Conservation (phyloP, 2,888 invertebrate species). For the Folsomia manolachei region DNA sequence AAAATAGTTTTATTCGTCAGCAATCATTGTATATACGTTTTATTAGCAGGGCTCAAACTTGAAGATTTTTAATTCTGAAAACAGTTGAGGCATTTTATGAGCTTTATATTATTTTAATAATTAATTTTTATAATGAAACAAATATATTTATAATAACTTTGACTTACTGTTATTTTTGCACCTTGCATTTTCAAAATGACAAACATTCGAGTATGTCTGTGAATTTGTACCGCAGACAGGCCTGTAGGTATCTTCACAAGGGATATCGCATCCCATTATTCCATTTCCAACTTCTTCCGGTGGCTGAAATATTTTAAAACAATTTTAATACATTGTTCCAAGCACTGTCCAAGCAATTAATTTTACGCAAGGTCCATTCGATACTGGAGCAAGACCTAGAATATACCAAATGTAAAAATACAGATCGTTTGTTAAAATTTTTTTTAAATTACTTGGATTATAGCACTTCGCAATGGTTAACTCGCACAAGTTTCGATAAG, state of each 20-base stretch:
- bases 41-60: slow-evolving; percentile 22
- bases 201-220: slow-evolving; percentile 12
- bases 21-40: background rate
- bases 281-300: slow-evolving; percentile 3
- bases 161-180: slow-evolving; percentile 18
- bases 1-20: background rate
- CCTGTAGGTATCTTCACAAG: slow-evolving; percentile 10
- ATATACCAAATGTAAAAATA: too few relatives aligned
- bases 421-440: too few relatives aligned
- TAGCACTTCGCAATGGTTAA: slow-evolving; percentile 14
- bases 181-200: slow-evolving; percentile 17
- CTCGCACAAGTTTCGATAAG: slow-evolving; percentile 12
- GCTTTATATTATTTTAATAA: background rate
- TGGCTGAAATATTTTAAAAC: background rate
- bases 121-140: background rate
- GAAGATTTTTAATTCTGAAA: slow-evolving; percentile 16
- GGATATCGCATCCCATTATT: slow-evolving; percentile 8
- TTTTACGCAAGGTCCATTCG: slow-evolving; percentile 22
- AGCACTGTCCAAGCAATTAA: too few relatives aligned
- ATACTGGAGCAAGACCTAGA: background rate
- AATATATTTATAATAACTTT: background rate
- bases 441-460: slow-evolving; percentile 20
- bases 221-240: slow-evolving; percentile 17
- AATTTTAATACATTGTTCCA: background rate
- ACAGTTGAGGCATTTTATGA: background rate